Conservation (phyloP, 2,797 vertebrate species). For the Argyrosomus regius region DNA sequence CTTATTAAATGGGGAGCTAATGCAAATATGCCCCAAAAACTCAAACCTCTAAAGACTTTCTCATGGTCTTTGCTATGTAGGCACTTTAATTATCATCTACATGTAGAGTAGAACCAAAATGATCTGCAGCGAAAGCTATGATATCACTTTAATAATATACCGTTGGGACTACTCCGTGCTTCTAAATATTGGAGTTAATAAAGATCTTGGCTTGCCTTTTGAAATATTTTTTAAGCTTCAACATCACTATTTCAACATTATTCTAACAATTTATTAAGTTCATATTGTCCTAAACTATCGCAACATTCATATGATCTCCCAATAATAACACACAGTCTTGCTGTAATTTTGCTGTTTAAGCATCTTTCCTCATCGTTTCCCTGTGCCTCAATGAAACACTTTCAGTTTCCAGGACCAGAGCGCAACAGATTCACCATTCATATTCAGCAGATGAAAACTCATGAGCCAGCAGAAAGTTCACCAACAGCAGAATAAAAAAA, state of each 20-base stretch:
- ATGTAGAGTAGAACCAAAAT: background rate
- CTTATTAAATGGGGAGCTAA: slow-evolving; percentile 25
- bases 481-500: slow-evolving; percentile 12
- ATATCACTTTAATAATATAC: background rate
- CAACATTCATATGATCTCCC: background rate
- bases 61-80: background rate
- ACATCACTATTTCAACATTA: background rate
- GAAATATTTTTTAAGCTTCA: background rate
- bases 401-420: slow-evolving; percentile 8
- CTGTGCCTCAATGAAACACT: background rate
- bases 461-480: slow-evolving; percentile 54
- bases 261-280: background rate
- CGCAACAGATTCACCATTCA: slow-evolving; percentile 46
- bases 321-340: background rate
- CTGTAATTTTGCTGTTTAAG: background rate
- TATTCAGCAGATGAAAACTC: slow-evolving; percentile 38
- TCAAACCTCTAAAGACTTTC: background rate
- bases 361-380: background rate
- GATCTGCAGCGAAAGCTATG: background rate
- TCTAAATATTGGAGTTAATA: background rate
- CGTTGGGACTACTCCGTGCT: background rate
- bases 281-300: background rate
- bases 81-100: background rate
- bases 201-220: background rate
- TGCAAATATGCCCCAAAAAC: slow-evolving; percentile 2